These are phyloP conservation scores for Mellilla xanthometata DNA, from an alignment of 2,888 invertebrate species.

Conservation along the genomic window DNA sequence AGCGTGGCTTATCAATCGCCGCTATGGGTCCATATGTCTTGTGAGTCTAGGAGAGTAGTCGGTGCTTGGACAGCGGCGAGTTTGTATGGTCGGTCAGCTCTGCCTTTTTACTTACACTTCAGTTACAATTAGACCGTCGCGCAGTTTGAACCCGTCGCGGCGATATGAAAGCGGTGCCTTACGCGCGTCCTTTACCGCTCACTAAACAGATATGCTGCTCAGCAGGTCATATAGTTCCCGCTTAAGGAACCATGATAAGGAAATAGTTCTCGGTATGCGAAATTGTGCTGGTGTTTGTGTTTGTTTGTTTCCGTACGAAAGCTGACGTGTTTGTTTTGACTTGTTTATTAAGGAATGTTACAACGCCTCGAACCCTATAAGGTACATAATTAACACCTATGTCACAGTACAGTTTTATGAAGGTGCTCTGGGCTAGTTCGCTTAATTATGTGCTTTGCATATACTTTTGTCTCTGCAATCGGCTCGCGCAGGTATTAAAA, in stretches of 20 bases:
- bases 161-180: slow-evolving; percentile 45
- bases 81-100: not conserved
- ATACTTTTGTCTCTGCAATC: no score
- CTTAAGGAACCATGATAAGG: slow-evolving; percentile 85
- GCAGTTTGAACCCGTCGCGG: slow-evolving; percentile 50
- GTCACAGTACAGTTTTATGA: no score
- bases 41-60: not conserved
- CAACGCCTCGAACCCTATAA: slow-evolving; percentile 15
- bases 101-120: slow-evolving; percentile 21
- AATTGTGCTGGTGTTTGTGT: slow-evolving; percentile 27
- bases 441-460: no score
- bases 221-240: slow-evolving; percentile 78
- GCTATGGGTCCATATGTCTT: not conserved
- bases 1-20: not conserved
- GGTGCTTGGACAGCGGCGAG: slow-evolving; percentile 17
- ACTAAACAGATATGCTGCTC: slow-evolving; percentile 51
- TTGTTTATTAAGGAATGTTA: slow-evolving; percentile 10
- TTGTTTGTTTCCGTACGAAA: slow-evolving; percentile 22
- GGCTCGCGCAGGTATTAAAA: no score
- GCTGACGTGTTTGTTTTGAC: slow-evolving; percentile 20
- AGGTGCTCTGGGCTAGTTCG: no score
- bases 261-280: slow-evolving; percentile 86
- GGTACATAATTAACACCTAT: slow-evolving; percentile 20
- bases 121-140: slow-evolving; percentile 61
- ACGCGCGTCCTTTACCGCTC: slow-evolving; percentile 29